Evolutionary conservation across 2,888 invertebrate species (phyloP), one percentile per base, ranked within the genome.

Genomic region (Tortrix viridana): DNA sequence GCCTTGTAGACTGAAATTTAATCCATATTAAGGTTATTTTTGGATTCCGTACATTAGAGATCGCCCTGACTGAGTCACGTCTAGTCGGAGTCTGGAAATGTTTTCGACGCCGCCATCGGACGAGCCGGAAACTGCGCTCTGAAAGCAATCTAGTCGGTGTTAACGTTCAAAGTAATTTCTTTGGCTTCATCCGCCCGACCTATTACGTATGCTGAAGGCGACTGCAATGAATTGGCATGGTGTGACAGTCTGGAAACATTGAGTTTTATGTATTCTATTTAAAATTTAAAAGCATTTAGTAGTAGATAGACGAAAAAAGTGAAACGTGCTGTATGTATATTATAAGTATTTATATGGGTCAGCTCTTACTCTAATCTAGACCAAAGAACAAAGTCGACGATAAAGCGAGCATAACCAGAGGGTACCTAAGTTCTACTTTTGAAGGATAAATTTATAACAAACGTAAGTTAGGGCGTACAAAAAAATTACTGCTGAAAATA

Each of bases 141-240:
- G 76, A 81, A 87, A 86, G 86, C 86, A 85, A 85, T 86, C 86
- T 86, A 79, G 78, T 75, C 73, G 77, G 81, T 82, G 82, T 82
- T 84, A 84, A 84, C 80, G 83, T 80, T 81, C 78, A 75, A 77
- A 80, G 83, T 84, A 84, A 85, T 85, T 86, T 86, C 84, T 86
- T 84, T 81, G 80, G 80, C 82, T 85, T 83, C 81, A 63, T 69
- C 70, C 72, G 71, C 69, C 66, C 69, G 54, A 20, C 48, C 48
- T 61, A 62, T 55, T 62, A 62, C 58, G 62, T 62, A 55, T 59
- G 52, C 48, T 65, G 66, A 66, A 68, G 53, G 60, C 65, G 65
- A 56, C 43, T 49, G 4, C 44, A 56, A 22, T 20, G 37, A 22
- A 50, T 49, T 23, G 38, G 49, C 19, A 32, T 20, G 6, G 19